These are phyloP conservation scores for Manis crassicaudata DNA, from an alignment of 2,797 vertebrate genomes.

Conservation along the genomic window DNA sequence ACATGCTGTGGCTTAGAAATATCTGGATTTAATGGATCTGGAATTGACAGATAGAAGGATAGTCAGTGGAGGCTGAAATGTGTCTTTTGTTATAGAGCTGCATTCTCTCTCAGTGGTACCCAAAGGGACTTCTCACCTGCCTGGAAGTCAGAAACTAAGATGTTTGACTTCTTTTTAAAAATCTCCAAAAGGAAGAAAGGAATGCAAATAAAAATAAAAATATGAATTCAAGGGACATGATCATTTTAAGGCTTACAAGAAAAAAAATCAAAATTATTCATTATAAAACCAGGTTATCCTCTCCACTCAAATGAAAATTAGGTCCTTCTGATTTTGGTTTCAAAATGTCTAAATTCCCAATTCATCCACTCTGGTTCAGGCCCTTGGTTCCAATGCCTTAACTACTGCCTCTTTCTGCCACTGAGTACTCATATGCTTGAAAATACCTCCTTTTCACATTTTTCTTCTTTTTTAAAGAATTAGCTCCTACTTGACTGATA, in stretches of 20 bases:
- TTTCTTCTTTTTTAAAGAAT: not conserved
- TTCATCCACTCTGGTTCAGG: not conserved
- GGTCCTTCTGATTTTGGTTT: constrained; percentile 50
- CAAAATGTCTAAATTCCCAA: constrained; percentile 25
- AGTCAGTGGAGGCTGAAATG: not conserved
- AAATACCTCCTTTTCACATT: not conserved
- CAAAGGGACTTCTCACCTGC: not conserved
- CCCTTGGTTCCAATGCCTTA: not conserved
- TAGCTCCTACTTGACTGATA: not conserved
- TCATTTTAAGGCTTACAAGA: constrained; percentile 27
- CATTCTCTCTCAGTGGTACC: not conserved
- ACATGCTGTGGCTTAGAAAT: not conserved
- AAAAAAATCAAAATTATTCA: not conserved
- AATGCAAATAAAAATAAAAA: constrained; percentile 45
- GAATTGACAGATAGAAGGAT: not conserved
- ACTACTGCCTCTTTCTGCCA: constrained; percentile 3
- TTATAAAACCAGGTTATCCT: not conserved
- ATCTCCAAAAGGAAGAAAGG: not conserved
- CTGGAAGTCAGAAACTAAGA: not conserved
- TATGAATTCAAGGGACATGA: not conserved
- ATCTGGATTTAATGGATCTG: not conserved
- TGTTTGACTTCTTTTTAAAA: not conserved
- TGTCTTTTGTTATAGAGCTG: not conserved
- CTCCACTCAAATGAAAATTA: constrained; percentile 50
- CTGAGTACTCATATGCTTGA: constrained; percentile 17